Conservation (phyloP, 2,888 invertebrate species). For the Euproctis similis region DNA sequence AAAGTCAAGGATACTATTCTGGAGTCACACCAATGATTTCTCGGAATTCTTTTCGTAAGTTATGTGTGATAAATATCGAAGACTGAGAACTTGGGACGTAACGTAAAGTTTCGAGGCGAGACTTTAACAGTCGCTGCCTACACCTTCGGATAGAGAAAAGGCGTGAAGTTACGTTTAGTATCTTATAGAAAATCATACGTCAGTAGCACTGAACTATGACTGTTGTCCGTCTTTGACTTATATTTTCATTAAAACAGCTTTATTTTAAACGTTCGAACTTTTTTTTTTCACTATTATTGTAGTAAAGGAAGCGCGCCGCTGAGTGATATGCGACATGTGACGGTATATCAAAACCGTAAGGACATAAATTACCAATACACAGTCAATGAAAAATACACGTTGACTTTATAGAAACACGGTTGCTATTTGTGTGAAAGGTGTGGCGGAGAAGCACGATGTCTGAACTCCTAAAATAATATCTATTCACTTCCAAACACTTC, state of each 20-base stretch:
- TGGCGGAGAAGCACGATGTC: slow-evolving; percentile 43
- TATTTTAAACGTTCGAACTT: slow-evolving; percentile 31
- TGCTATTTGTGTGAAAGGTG: slow-evolving; percentile 28
- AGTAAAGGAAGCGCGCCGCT: slow-evolving; percentile 66
- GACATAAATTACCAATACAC: slow-evolving; percentile 32
- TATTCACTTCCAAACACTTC: slow-evolving; percentile 67
- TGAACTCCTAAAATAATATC: slow-evolving; percentile 74
- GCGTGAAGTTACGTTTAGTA: too few species aligned
- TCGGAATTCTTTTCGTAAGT: too few species aligned
- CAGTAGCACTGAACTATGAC: too few species aligned
- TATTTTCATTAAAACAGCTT: slow-evolving; percentile 36
- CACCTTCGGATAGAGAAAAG: too few species aligned
- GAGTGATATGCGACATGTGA: slow-evolving; percentile 75
- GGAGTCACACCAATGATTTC: too few species aligned
- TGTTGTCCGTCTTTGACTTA: too few species aligned
- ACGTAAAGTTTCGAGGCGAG: too few species aligned
- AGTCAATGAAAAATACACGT: slow-evolving; percentile 45
- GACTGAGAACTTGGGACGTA: too few species aligned
- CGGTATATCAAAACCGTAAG: slow-evolving; percentile 33
- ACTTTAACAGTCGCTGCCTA: too few species aligned
- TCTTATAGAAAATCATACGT: too few species aligned
- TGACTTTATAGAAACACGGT: slow-evolving; percentile 40
- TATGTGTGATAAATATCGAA: too few species aligned
- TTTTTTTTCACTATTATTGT: slow-evolving; percentile 64
- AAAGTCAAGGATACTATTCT: too few species aligned